These are phyloP conservation scores for Etheostoma cragini DNA, from an alignment of 2,113 vertebrate genomes.

Conservation along the genomic window DNA sequence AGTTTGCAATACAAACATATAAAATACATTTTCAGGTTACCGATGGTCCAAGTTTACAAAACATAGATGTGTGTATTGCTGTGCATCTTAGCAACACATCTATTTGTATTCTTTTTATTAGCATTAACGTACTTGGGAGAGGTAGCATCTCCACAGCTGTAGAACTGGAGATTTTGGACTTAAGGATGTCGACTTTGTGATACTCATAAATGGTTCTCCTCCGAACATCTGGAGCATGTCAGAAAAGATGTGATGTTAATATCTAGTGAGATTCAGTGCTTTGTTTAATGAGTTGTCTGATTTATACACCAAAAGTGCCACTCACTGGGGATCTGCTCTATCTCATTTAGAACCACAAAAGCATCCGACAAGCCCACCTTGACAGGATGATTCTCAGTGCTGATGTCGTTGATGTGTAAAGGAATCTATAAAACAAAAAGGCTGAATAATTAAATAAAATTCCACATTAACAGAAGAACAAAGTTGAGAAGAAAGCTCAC, in stretches of 20 bases:
- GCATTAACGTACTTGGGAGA: conserved; percentile 89
- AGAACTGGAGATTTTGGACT: conserved; percentile 90
- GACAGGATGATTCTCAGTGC: conserved; percentile 91
- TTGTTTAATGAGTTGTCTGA: background rate
- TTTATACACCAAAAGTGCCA: conserved; percentile 24
- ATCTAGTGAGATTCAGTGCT: background rate
- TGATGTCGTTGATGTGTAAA: conserved; percentile 88
- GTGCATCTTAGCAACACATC: background rate
- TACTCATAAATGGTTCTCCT: conserved; percentile 98
- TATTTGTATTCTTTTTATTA: background rate
- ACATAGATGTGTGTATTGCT: background rate
- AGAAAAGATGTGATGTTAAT: conserved; percentile 3
- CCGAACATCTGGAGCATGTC: conserved; percentile 87
- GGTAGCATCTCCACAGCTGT: conserved; percentile 93
- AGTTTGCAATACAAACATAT: background rate
- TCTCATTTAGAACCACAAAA: conserved; percentile 93
- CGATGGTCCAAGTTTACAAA: background rate
- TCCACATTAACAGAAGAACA: accelerated
- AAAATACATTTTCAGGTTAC: background rate
- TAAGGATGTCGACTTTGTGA: conserved; percentile 93
- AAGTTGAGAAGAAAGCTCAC: conserved; percentile 77
- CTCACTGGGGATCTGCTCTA: conserved; percentile 96
- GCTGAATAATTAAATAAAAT: background rate
- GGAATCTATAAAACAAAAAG: conserved; percentile 87
- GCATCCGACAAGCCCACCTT: conserved; percentile 97